Base-by-base conservation (phyloP, 2,113 vertebrate species). In the Paradisaea rubra region DNA sequence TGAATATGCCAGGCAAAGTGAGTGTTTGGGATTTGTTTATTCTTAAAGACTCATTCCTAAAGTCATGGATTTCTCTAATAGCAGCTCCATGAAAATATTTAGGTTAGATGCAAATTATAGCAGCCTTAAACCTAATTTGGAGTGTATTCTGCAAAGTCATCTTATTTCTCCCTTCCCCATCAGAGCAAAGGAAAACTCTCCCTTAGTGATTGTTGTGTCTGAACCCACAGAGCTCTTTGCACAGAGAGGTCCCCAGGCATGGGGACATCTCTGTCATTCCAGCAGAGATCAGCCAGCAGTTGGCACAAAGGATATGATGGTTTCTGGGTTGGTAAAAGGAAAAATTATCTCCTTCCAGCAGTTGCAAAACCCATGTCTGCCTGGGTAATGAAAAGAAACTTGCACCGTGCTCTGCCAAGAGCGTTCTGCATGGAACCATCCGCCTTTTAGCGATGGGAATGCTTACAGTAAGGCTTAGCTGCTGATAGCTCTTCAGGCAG, bases 1-100 rank as follows among this genome's bases (percentile, higher is more conserved):
- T 44, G 61, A 76, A 50, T 15, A 33, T 94, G 85, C 89, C 87
- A 77, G 70, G 85, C 89, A 77, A 57, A 88, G 60, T 57, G 35
- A 12, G 37, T 86, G 68, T 49, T 94, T 91, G 52, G 76, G 54
- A 49, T 95, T 89, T 93, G 89, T 94, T 94, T 95, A 71, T 88
- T 83, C 89, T 88, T 44, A 24, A 84, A 76, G 77, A 49, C 77
- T 89, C 1, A 0, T 81, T 90, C 76, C 82, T 92, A 15, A 88
- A 94, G 65, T 68, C 12, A 1, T 74, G 56, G 21, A 52, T 95
- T 92, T 94, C 72, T 88, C 79, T 86, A 87, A 57, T n/a, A 90
- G 73, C 65, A 86, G 15, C 80, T 64, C 85, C 57, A 42, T 31
- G 49, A 72, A 95, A 93, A 93, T 94, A 93, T 89, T 94, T 92